Base-by-base conservation (phyloP, 30 jellyfish, hydroid and myxozoan species). In the Calvadosia cruxmelitensis region DNA sequence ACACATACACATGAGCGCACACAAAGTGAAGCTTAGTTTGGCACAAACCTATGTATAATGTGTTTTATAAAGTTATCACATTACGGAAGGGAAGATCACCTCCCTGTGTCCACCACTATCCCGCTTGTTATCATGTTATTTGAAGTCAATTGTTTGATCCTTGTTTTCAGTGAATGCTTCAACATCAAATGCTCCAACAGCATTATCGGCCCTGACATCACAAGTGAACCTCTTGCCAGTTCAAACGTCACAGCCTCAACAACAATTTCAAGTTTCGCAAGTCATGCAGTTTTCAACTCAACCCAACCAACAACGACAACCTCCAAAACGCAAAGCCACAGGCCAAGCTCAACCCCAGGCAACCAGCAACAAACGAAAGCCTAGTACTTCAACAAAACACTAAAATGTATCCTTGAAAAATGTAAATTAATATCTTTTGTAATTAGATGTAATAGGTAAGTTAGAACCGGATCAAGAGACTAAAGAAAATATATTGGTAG, bases 181-280 rank as follows among this genome's bases (percentile, higher is more conserved):
- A 42, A 42, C 57, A 42, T 42, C 57, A 42, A 42, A 42, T 42
- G 57, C 95, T 12, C 77, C 95, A 1, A 84, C 95, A 3, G 95
- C 95, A 20, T 78, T 84, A 29, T 84, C 98, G 23, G 95, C 98
- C 28, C 68, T 89, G 77, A 89, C 98, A 63, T 80, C 98, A 27
- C 98, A 89, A 68, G 98, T 89, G 31, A 89, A 89, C 79, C 85
- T 89, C 48, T 77, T 89, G 53, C 98, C 94, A 20, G 95, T 89
- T 33, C 98, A 89, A 50, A 92, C 74, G 53, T 27, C 29, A 32
- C 77, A 70, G 16, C 73, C 68, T 27, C 85, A 74, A 49, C 94
- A 79, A 63, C 84, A 64, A 79, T 81, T 66, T 33, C 93, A 80
- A 68, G 74, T 36, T 62, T 69, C 74, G 30, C 93, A 72, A 68